These are phyloP conservation scores for Archegozetes longisetosus DNA, from an alignment of 1,140 invertebrate genomes.

Conservation along the genomic window DNA sequence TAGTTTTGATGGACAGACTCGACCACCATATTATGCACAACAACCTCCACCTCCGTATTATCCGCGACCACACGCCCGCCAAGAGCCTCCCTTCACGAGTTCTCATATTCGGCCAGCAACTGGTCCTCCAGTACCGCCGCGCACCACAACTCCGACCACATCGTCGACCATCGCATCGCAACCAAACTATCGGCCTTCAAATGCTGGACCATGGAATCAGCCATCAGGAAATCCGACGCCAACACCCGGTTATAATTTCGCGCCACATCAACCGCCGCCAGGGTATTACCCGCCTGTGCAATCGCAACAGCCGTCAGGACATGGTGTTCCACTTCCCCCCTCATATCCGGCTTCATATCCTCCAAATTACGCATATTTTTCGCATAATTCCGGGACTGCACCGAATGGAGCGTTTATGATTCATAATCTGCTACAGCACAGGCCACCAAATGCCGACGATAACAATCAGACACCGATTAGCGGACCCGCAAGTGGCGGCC, in stretches of 20 bases:
- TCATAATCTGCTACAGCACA: constrained; percentile 17
- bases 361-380: constrained; percentile 5
- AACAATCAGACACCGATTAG: too few species aligned
- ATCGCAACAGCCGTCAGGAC: not conserved
- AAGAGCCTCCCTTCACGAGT: not conserved
- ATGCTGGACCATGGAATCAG: constrained; percentile 9
- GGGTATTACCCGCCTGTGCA: not conserved
- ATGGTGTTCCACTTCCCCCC: not conserved
- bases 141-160: not conserved
- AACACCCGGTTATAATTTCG: not conserved
- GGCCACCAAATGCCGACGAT: not conserved
- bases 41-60: not conserved
- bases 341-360: constrained; percentile 6
- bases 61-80: not conserved
- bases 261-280: not conserved
- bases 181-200: constrained; percentile 5
- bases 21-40: not conserved
- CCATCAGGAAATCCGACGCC: constrained; percentile 7
- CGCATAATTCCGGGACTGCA: not conserved
- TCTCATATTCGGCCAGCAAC: not conserved
- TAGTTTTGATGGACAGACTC: not conserved
- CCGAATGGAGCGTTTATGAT: constrained; percentile 22
- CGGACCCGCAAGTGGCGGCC: too few species aligned
- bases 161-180: constrained; percentile 2
- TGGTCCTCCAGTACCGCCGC: not conserved